Percentiles rank a stretch among this genome's conserved stretches.
These are phyloP conservation scores for Poeciliopsis turrubarensis DNA, from an alignment of 2,113 vertebrate genomes.

Conservation along the genomic window DNA sequence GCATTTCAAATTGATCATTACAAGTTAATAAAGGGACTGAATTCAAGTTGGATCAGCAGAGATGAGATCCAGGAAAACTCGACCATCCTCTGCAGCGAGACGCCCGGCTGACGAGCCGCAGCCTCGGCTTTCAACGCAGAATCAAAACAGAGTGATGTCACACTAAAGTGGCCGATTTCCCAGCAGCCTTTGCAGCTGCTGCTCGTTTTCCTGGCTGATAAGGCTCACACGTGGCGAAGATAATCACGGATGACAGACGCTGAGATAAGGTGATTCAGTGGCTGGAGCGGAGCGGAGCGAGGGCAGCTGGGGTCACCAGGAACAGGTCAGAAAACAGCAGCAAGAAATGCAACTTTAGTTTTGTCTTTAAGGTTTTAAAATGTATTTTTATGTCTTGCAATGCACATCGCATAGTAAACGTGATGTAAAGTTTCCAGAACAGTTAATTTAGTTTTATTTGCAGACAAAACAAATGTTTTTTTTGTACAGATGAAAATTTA, in stretches of 20 bases:
- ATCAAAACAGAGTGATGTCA: not conserved
- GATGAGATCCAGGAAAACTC: not conserved
- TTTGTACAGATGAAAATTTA: too few species aligned
- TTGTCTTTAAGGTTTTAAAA: too few species aligned
- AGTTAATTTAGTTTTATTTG: too few species aligned
- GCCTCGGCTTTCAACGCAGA: not conserved
- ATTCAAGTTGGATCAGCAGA: not conserved
- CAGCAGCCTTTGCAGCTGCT: not conserved
- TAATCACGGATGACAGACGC: not conserved
- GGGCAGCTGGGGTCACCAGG: not conserved
- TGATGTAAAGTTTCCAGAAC: too few species aligned
- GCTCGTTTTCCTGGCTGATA: not conserved
- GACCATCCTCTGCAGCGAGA: not conserved
- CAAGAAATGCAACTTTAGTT: not conserved
- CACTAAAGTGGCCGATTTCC: not conserved
- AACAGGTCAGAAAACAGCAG: not conserved
- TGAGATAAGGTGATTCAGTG: not conserved
- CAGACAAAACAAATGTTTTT: too few species aligned
- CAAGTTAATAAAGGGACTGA: not conserved
- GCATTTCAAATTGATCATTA: too few species aligned
- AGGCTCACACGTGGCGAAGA: not conserved
- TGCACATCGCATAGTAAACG: too few species aligned
- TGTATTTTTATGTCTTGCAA: too few species aligned
- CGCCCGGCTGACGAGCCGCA: not conserved
- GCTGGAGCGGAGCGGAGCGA: not conserved